A percentile compares a stretch with the other conserved stretches of the same genome.
These are phyloP conservation scores for Papilio machaon DNA, from an alignment of 1,140 invertebrate species.

Conservation along the genomic window DNA sequence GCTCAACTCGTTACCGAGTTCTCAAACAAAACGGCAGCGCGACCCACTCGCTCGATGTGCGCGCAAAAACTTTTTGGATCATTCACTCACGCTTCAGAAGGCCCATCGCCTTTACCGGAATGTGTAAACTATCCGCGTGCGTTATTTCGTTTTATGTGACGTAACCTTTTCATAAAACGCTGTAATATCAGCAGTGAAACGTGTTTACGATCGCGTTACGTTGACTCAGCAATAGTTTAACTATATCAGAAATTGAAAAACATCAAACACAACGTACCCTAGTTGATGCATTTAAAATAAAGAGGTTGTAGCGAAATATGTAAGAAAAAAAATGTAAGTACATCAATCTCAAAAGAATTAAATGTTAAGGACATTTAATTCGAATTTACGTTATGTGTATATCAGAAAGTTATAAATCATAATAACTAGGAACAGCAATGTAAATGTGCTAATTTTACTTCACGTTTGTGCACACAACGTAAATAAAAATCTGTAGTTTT, in stretches of 20 bases:
- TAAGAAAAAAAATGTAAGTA: too few species aligned
- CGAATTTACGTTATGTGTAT: too few species aligned
- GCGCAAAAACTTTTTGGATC: slow-evolving; percentile 73
- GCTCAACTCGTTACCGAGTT: slow-evolving; percentile 74
- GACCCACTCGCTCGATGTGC: slow-evolving; percentile 60
- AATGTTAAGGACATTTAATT: too few species aligned
- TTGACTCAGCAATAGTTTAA: slow-evolving; percentile 40
- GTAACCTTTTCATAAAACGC: slow-evolving; percentile 53
- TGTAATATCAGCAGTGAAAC: slow-evolving; percentile 50
- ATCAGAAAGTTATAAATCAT: too few species aligned
- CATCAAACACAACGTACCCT: neutral
- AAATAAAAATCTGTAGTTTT: neutral
- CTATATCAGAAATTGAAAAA: slow-evolving; percentile 15
- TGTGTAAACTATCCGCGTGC: slow-evolving; percentile 53
- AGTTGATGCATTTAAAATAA: neutral
- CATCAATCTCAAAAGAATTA: neutral
- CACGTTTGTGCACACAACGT: neutral
- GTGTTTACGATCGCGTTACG: slow-evolving; percentile 47
- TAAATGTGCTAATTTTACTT: too few species aligned
- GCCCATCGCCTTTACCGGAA: slow-evolving; percentile 45
- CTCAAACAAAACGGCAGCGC: slow-evolving; percentile 68
- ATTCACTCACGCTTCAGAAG: slow-evolving; percentile 72
- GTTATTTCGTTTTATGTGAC: slow-evolving; percentile 51
- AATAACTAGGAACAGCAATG: too few species aligned
- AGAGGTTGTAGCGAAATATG: neutral